These are phyloP conservation scores for Petrocephalus zakoni DNA, from an alignment of 2,113 vertebrate species.

Conservation along the genomic window DNA sequence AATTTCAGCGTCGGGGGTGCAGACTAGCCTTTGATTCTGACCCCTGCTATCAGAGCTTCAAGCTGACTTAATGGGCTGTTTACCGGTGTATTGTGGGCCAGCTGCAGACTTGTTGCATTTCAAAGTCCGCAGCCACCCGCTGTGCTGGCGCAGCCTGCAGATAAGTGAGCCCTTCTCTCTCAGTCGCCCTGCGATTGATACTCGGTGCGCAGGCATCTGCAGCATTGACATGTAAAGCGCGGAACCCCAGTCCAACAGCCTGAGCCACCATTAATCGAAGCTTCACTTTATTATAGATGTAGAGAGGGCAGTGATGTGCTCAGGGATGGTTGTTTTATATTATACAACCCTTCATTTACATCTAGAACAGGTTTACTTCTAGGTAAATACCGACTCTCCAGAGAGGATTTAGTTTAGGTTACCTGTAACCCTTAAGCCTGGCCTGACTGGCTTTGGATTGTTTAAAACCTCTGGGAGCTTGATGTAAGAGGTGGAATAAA, in stretches of 20 bases:
- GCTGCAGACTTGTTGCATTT: neutral
- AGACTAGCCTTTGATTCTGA: neutral
- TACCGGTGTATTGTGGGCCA: neutral
- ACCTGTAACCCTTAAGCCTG: neutral
- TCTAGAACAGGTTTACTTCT: neutral
- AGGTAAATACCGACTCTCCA: neutral
- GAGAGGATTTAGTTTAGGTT: neutral
- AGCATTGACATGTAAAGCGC: neutral
- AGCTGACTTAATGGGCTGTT: slow-evolving; percentile 18
- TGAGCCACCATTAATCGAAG: neutral
- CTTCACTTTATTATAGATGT: neutral
- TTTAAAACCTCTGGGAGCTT: neutral
- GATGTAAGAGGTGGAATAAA: neutral
- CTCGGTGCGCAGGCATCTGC: neutral
- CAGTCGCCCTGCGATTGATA: neutral
- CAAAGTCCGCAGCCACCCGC: slow-evolving; percentile 2
- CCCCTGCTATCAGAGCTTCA: neutral
- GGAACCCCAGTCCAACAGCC: neutral
- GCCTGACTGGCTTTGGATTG: neutral
- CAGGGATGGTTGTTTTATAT: neutral
- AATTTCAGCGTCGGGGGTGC: neutral
- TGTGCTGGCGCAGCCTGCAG: neutral
- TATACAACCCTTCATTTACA: neutral
- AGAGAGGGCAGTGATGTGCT: neutral
- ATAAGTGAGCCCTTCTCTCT: neutral